Conservation (phyloP, 64 coral and sea anemone genomes). For the Hydrozoanthus tunicans region DNA sequence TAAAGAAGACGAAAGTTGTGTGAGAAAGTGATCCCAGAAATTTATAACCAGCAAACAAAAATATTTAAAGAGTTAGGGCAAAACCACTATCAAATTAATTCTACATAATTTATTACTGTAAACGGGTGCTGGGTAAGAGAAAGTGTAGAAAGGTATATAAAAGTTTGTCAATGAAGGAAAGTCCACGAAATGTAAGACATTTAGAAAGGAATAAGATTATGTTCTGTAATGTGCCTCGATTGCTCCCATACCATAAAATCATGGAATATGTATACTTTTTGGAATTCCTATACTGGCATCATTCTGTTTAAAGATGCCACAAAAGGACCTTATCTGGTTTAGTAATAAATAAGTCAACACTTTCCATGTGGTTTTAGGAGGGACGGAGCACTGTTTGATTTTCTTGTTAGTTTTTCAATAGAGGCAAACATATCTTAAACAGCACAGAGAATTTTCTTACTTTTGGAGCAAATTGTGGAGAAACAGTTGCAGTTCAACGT, state of each 20-base stretch:
- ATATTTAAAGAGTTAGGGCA: constrained; percentile 67
- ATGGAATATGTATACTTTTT: constrained; percentile 70
- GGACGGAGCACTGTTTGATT: constrained; percentile 56
- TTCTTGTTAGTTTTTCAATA: constrained; percentile 41
- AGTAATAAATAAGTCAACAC: constrained; percentile 25
- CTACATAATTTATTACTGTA: constrained; percentile 66
- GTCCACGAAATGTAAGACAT: constrained; percentile 48
- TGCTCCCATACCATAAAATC: constrained; percentile 67
- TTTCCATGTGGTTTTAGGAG: constrained; percentile 54
- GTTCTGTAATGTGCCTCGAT: constrained; percentile 61
- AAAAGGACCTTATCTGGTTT: constrained; percentile 52
- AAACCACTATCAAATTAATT: constrained; percentile 68
- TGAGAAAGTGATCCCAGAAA: constrained; percentile 68
- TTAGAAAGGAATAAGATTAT: constrained; percentile 59
- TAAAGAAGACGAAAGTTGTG: constrained; percentile 73
- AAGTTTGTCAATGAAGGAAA: constrained; percentile 51
- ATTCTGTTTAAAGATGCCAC: constrained; percentile 51
- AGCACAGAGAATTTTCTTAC: constrained; percentile 43
- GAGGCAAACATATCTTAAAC: constrained; percentile 44
- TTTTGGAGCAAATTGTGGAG: constrained; percentile 32
- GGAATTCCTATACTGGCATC: constrained; percentile 50
- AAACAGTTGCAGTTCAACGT: constrained; percentile 33
- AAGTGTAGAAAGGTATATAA: constrained; percentile 35
- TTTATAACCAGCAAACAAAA: constrained; percentile 61
- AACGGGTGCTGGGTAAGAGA: constrained; percentile 68